Conservation (phyloP, 2,888 invertebrate species). For the Diplolepis rosae region DNA sequence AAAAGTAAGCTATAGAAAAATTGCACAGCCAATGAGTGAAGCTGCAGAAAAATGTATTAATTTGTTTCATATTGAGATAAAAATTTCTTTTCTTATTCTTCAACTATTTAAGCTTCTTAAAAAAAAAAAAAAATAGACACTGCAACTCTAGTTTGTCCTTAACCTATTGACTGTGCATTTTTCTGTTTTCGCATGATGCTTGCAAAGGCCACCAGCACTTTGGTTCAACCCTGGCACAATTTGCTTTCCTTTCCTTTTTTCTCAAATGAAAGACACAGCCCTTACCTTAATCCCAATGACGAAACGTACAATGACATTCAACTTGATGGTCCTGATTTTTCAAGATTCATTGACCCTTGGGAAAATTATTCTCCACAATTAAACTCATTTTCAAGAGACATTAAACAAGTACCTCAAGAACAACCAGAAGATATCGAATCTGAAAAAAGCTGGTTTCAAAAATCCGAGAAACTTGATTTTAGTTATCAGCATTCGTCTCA, state of each 20-base stretch:
- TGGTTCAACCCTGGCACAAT: slow-evolving; percentile 70
- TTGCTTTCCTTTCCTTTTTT: slow-evolving; percentile 43
- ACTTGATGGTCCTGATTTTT: slow-evolving; percentile 59
- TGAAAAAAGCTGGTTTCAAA: slow-evolving; percentile 16
- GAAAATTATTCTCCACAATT: slow-evolving; percentile 77
- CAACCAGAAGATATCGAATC: neutral
- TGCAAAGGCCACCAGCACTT: slow-evolving; percentile 71
- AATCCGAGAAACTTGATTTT: neutral
- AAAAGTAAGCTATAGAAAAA: slow-evolving; percentile 16
- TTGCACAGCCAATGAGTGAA: slow-evolving; percentile 28
- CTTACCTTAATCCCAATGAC: slow-evolving; percentile 45
- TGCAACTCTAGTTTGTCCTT: slow-evolving; percentile 61
- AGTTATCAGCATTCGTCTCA: neutral
- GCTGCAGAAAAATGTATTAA: too few relatives aligned
- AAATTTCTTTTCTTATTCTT: neutral
- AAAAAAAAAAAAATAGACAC: slow-evolving; percentile 59
- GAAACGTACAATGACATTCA: slow-evolving; percentile 48
- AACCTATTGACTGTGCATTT: slow-evolving; percentile 68
- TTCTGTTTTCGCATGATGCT: slow-evolving; percentile 73
- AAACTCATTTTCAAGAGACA: slow-evolving; percentile 34
- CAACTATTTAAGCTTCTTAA: neutral
- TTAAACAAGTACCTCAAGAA: neutral
- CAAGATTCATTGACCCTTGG: slow-evolving; percentile 83
- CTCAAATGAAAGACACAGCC: neutral
- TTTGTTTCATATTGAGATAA: too few relatives aligned